Conservation (phyloP, 1,140 invertebrate genomes). For the Conopomorpha cramerella region DNA sequence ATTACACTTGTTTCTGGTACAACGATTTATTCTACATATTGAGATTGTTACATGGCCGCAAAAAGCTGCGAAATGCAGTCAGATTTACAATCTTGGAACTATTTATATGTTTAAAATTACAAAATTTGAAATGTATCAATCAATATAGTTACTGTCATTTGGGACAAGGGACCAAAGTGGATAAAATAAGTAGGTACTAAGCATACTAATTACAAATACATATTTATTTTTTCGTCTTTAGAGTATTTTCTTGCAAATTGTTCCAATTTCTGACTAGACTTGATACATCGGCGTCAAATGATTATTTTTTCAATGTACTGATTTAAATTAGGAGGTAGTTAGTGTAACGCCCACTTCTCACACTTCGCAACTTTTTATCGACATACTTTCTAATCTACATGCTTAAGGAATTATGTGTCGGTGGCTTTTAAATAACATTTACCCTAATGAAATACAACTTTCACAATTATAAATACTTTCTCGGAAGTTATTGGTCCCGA, state of each 20-base stretch:
- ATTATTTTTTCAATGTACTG: conserved; percentile 26
- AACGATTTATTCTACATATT: conserved; percentile 47
- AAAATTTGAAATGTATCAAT: background rate
- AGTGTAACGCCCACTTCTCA: conserved; percentile 24
- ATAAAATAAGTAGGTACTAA: too few relatives aligned
- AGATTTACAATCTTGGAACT: conserved; percentile 28
- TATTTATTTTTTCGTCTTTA: background rate
- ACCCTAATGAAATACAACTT: conserved; percentile 56
- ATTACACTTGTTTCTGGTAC: conserved; percentile 36
- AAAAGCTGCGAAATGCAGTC: conserved; percentile 51
- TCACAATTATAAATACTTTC: conserved; percentile 63
- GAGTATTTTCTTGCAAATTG: conserved; percentile 20
- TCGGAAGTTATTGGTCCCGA: conserved; percentile 59
- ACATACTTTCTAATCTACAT: conserved; percentile 52
- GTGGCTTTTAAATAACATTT: conserved; percentile 59
- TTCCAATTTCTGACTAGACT: conserved; percentile 55
- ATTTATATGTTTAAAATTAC: background rate
- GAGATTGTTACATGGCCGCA: conserved; percentile 46
- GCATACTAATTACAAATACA: background rate
- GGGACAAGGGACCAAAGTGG: too few relatives aligned
- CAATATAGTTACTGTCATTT: background rate
- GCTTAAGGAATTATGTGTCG: conserved; percentile 59
- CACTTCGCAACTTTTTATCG: conserved; percentile 52
- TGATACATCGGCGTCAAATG: conserved; percentile 20
- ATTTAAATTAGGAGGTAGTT: conserved; percentile 58